Percentiles rank a stretch among this genome's conserved stretches.
Conservation (phyloP, 1,140 invertebrate species). For the Drosophila pruinosa region DNA sequence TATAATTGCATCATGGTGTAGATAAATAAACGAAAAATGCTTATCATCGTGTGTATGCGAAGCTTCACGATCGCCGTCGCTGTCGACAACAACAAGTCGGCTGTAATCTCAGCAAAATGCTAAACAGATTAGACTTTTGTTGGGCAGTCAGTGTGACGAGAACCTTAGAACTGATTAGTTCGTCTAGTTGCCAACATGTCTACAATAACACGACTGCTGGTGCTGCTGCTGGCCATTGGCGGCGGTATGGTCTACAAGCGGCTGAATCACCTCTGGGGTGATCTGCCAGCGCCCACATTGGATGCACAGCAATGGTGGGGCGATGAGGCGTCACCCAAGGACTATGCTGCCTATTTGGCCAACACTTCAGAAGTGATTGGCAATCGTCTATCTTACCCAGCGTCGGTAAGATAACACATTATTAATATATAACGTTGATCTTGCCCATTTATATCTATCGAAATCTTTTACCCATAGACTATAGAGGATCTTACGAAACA, state of each 20-base stretch:
- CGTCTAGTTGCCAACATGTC: constrained; percentile 33
- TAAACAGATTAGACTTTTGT: constrained; percentile 5
- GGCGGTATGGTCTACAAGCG: constrained; percentile 61
- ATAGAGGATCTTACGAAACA: constrained; percentile 52
- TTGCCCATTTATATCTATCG: background rate
- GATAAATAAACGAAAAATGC: constrained; percentile 14
- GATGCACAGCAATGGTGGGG: constrained; percentile 74
- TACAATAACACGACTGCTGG: constrained; percentile 45
- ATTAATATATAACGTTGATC: background rate
- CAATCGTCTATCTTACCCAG: constrained; percentile 60
- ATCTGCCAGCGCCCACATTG: constrained; percentile 50
- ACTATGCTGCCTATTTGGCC: constrained; percentile 65
- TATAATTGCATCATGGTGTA: constrained; percentile 12
- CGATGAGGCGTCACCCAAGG: constrained; percentile 62
- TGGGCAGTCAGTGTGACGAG: constrained; percentile 29
- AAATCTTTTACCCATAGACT: constrained; percentile 36
- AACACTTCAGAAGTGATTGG: constrained; percentile 63
- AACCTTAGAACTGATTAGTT: constrained; percentile 23
- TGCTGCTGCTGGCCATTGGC: constrained; percentile 62
- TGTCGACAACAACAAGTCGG: background rate
- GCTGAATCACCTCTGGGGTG: constrained; percentile 41
- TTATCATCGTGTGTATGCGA: constrained; percentile 38
- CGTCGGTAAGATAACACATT: constrained; percentile 39
- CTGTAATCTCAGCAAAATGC: constrained; percentile 9
- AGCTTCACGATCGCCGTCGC: constrained; percentile 12